These are phyloP conservation scores for Thaleichthys pacificus DNA, from an alignment of 2,797 vertebrate genomes.

Conservation along the genomic window DNA sequence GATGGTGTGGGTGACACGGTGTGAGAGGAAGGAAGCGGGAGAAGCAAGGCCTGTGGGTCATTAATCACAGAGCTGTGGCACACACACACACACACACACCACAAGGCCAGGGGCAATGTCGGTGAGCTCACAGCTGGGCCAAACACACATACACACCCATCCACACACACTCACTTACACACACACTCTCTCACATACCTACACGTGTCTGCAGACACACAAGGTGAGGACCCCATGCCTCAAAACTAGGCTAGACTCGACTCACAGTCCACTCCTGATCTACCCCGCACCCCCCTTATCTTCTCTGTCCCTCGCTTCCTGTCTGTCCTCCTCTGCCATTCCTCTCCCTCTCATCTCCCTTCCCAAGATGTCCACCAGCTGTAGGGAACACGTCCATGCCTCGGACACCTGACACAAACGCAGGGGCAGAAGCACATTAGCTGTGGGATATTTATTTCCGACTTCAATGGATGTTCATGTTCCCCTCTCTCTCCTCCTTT, in stretches of 20 bases:
- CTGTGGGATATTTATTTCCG: constrained; percentile 21
- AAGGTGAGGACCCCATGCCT: constrained; percentile 13
- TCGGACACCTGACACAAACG: constrained; percentile 2
- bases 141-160: constrained; percentile 20
- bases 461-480: constrained; percentile 5
- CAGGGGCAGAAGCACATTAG: constrained; percentile 4
- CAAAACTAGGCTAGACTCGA: constrained; percentile 41
- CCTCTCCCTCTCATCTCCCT: neutral
- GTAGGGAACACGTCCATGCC: neutral
- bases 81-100: constrained; percentile 37
- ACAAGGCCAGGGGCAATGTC: constrained; percentile 23
- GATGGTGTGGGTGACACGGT: constrained; percentile 62
- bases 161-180: neutral
- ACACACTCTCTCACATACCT: constrained; percentile 1
- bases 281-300: constrained; percentile 17
- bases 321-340: neutral
- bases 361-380: neutral
- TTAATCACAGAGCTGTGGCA: constrained; percentile 74
- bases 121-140: constrained; percentile 54
- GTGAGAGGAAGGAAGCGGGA: constrained; percentile 71
- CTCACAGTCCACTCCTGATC: constrained; percentile 20
- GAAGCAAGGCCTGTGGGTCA: constrained; percentile 63
- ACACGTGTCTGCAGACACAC: constrained; percentile 17
- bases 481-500: constrained; percentile 15
- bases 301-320: constrained; percentile 26